Evolutionary conservation across 2,113 vertebrate genomes (phyloP), one percentile per base, ranked within the genome.

Genomic region (Jaculus jaculus): DNA sequence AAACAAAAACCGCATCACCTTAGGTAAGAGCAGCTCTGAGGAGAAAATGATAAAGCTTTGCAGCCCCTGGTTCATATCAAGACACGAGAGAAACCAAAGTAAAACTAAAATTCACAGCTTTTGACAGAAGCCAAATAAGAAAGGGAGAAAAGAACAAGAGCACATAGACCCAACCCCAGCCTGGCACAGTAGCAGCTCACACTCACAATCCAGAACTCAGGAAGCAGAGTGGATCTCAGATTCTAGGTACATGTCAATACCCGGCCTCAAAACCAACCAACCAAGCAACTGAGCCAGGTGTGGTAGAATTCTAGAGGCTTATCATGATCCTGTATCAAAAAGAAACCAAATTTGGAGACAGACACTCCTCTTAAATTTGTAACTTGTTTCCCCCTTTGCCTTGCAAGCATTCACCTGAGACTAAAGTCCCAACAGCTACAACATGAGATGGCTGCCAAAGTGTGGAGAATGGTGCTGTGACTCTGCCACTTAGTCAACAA

Each of bases 401-500:
- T 18, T 18, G 24, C 54, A 72, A 28, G 24, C 61, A 66, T 26
- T 37, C 78, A 21, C 34, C 16, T 1, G 60, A 79, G 66, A 34
- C 71, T 47, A 8, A 78, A 23, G 54, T 60, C 51, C 77, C 42
- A 68, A 21, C 4, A 63, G n/a, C 2, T 39, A 72, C 65, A 72
- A 18, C n/a, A 8, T 0, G 17, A 73, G 18, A 34, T 0, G 6
- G 47, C 65, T 15, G 12, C 8, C 0, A 30, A 61, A 18, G 24
- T 72, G 66, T 24, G 18, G 51, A 34, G n/a, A 37, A 58, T 10
- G 54, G 37, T 21, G 77, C 47, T 42, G 5, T 6, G 61, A 83
- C 80, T 16, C 15, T 32, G 71, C 42, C 32, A 15, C 7, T 47
- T 23, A 65, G 32, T 34, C 4, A 65, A 24, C 47, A 75, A 17